phyloP scores from a whole-genome alignment of 2,888 invertebrate genomes.

The Rhagophthalmus giganteus region DNA sequence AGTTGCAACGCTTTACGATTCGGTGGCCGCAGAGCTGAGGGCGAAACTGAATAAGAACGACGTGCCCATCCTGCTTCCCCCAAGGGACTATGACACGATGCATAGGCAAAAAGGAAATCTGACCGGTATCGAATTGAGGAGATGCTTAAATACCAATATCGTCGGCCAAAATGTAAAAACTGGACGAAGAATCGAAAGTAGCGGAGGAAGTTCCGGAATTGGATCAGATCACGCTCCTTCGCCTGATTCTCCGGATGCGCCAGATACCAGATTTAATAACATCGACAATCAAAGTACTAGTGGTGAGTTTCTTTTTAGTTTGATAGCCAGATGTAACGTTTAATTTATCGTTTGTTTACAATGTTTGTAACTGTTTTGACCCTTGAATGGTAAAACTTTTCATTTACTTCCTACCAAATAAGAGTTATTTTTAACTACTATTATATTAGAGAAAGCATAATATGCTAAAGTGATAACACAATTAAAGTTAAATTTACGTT shows the following conservation, averaged over 20 bases:
- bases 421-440: no score
- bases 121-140: conserved; percentile 69
- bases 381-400: no score
- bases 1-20: conserved; percentile 82
- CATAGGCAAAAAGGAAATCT: conserved; percentile 77
- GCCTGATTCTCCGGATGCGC: conserved; percentile 62
- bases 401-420: no score
- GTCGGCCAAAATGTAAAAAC: conserved; percentile 58
- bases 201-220: conserved; percentile 83
- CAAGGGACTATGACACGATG: conserved; percentile 92
- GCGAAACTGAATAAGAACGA: conserved; percentile 65
- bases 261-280: conserved; percentile 53
- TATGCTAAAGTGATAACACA: no score
- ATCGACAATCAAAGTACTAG: conserved; percentile 35
- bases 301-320: conserved; percentile 39
- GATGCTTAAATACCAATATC: conserved; percentile 73
- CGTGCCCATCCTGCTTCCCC: conserved; percentile 82
- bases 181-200: conserved; percentile 47
- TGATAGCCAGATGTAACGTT: no score
- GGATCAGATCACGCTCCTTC: conserved; percentile 88
- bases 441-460: no score
- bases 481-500: no score
- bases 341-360: no score
- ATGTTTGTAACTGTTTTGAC: no score
- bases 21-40: conserved; percentile 87